Evolutionary conservation across 2,888 invertebrate species (phyloP).

Genomic region (Ichneumon xanthorius): DNA sequence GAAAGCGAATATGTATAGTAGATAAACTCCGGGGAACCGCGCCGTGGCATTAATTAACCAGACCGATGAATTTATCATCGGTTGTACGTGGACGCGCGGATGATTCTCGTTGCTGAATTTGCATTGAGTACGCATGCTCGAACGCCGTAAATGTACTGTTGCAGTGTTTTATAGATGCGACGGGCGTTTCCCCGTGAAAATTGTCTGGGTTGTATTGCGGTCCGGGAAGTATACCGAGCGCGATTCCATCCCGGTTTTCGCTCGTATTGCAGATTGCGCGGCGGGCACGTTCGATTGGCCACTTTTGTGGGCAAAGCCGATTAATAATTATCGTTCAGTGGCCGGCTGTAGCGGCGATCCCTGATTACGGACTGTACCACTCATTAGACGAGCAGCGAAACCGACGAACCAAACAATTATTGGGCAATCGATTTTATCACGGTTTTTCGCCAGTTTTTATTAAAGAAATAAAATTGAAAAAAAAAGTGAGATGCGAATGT

Average conservation of each 20-base stretch:
- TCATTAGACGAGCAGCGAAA: slow-evolving; percentile 32
- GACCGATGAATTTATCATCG: slow-evolving; percentile 68
- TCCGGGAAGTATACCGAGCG: slow-evolving; percentile 11
- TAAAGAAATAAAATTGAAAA: neutral
- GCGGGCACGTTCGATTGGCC: slow-evolving; percentile 44
- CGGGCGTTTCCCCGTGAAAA: slow-evolving; percentile 17
- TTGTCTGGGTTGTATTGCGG: neutral
- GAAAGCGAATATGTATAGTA: slow-evolving; percentile 39
- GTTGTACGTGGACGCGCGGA: slow-evolving; percentile 22
- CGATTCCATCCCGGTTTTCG: neutral
- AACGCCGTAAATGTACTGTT: slow-evolving; percentile 16
- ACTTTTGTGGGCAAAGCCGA: slow-evolving; percentile 66
- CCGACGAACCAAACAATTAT: slow-evolving; percentile 31
- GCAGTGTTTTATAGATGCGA: slow-evolving; percentile 39
- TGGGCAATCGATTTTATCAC: slow-evolving; percentile 16
- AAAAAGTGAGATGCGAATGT: neutral
- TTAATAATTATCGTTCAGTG: slow-evolving; percentile 72
- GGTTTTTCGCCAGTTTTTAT: neutral
- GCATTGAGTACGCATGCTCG: slow-evolving; percentile 34
- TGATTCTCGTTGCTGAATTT: slow-evolving; percentile 54
- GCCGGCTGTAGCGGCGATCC: slow-evolving; percentile 47
- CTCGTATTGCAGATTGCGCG: slow-evolving; percentile 25
- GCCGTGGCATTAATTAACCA: slow-evolving; percentile 66
- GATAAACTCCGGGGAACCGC: slow-evolving; percentile 49
- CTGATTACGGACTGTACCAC: slow-evolving; percentile 47